Percentiles rank a stretch among this genome's conserved stretches.
These are phyloP conservation scores for Phyto melanocephala DNA, from an alignment of 2,888 invertebrate genomes.

Conservation along the genomic window DNA sequence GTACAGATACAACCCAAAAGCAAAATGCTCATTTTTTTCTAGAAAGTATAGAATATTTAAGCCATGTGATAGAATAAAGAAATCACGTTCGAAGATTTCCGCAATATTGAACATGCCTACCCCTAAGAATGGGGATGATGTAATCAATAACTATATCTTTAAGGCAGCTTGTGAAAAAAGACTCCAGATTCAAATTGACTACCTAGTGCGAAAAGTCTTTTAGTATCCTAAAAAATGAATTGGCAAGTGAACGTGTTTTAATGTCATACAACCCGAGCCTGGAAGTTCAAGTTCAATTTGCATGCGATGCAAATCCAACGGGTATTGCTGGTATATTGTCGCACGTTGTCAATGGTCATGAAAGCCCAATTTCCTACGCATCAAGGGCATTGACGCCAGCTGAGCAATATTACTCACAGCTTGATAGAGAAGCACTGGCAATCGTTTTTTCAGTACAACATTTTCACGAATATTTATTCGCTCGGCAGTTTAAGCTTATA, in stretches of 20 bases:
- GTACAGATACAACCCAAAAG: neutral
- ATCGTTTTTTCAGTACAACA: too few species aligned
- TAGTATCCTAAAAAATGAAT: constrained; percentile 37
- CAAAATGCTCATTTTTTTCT: too few species aligned
- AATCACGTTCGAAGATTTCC: too few species aligned
- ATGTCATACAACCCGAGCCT: constrained; percentile 49
- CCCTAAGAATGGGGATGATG: too few species aligned
- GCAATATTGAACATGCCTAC: too few species aligned
- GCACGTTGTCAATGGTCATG: constrained; percentile 24
- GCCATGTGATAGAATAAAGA: neutral
- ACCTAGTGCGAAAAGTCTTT: constrained; percentile 49
- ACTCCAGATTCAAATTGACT: constrained; percentile 40
- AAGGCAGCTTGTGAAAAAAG: constrained; percentile 35
- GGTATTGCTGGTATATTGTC: constrained; percentile 54
- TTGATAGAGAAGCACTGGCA: neutral
- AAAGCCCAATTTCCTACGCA: constrained; percentile 41
- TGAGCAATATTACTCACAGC: neutral
- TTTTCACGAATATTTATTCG: constrained; percentile 30
- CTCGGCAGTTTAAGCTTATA: constrained; percentile 35
- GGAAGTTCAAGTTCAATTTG: constrained; percentile 20
- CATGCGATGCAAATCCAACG: constrained; percentile 49
- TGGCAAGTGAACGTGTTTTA: constrained; percentile 26
- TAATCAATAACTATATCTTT: constrained; percentile 32
- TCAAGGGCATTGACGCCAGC: constrained; percentile 1
- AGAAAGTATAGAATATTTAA: neutral